Percentiles rank a stretch among this genome's conserved stretches.
Evolutionary conservation across 2,113 vertebrate species (phyloP).

Genomic region (Peromyscus leucopus): DNA sequence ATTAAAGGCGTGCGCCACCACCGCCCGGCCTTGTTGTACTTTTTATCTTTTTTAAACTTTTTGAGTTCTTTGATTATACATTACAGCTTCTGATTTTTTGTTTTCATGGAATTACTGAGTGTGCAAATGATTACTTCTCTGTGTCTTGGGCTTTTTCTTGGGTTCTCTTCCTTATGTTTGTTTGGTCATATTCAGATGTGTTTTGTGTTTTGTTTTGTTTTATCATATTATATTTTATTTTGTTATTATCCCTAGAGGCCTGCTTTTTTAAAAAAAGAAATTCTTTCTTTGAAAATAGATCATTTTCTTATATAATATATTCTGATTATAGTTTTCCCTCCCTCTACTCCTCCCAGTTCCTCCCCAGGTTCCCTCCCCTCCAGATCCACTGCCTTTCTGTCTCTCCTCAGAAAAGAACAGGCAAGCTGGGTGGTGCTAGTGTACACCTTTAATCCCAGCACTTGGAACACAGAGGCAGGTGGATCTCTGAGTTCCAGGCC

Average conservation of each 20-base stretch:
- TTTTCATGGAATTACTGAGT: background rate
- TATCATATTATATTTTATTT: background rate
- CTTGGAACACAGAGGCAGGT: too few species aligned
- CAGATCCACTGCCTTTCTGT: too few species aligned
- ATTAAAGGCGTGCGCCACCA: too few species aligned
- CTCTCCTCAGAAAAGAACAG: too few species aligned
- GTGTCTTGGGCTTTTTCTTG: background rate
- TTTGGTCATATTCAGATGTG: background rate
- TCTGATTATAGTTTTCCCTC: background rate
- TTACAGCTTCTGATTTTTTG: background rate
- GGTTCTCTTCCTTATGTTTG: background rate
- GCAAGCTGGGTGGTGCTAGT: too few species aligned
- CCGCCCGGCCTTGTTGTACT: too few species aligned
- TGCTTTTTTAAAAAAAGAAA: background rate
- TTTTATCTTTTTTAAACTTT: background rate
- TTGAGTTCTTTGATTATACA: background rate
- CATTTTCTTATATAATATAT: background rate
- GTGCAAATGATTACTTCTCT: background rate
- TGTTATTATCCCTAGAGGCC: background rate
- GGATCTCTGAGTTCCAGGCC: too few species aligned
- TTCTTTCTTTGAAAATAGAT: background rate
- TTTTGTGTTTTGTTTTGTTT: background rate
- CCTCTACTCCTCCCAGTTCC: too few species aligned
- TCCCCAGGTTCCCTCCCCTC: too few species aligned
- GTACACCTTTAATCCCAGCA: too few species aligned